phyloP scores from a whole-genome alignment of 2,888 invertebrate genomes.

The Ariolimax columbianus region DNA sequence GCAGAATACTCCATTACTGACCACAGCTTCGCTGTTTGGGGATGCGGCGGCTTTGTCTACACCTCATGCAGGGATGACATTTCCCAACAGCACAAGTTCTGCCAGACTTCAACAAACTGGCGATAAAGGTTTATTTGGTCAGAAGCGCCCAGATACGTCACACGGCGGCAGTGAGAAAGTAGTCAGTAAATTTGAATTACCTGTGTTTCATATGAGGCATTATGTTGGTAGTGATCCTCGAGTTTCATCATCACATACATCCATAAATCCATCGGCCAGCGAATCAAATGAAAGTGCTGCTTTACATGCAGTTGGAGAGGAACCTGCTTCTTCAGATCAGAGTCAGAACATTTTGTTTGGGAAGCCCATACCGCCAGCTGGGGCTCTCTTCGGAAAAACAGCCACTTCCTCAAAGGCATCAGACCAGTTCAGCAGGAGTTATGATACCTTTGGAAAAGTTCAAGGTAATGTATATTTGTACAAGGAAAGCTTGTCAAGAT shows the following conservation, averaged over 20 bases:
- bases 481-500: no score
- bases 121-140: conserved; percentile 1
- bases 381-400: conserved; percentile 20
- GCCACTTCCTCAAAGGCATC: background rate
- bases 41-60: background rate
- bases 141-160: conserved; percentile 13
- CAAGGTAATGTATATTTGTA: background rate
- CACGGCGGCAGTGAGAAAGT: background rate
- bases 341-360: conserved; percentile 3
- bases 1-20: background rate
- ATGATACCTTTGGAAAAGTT: background rate
- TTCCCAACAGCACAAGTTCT: background rate
- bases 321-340: conserved; percentile 12
- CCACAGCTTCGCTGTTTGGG: background rate
- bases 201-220: background rate
- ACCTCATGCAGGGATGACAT: background rate
- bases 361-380: background rate
- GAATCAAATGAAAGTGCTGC: background rate
- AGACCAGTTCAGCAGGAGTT: background rate
- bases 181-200: background rate
- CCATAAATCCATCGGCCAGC: background rate
- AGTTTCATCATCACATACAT: background rate
- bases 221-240: background rate
- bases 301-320: background rate
- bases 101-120: background rate